Evolutionary conservation across 2,797 vertebrate genomes (phyloP).

Genomic region (Gymnoscopelus braueri): DNA sequence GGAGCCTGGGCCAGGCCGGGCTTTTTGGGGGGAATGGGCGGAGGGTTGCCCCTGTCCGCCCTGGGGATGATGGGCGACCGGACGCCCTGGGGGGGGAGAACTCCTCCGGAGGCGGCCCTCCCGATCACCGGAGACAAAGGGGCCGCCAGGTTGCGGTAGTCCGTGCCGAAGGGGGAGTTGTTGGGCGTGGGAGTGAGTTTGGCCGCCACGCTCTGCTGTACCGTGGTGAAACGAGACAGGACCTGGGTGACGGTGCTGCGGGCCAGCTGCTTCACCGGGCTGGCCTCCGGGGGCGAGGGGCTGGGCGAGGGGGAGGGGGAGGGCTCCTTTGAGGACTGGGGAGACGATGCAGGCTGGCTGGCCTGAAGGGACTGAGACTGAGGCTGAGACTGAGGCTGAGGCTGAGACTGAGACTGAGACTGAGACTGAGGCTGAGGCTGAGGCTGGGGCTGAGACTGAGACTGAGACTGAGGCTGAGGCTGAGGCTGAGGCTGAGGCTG

Average conservation of each 20-base stretch:
- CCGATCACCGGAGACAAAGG: conserved; percentile 85
- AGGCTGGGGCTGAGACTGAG: conserved; percentile 70
- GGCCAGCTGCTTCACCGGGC: conserved; percentile 89
- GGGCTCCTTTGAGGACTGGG: conserved; percentile 61
- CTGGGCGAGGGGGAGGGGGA: conserved; percentile 44
- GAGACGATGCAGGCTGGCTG: conserved; percentile 73
- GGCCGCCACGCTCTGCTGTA: conserved; percentile 77
- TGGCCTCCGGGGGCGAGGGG: conserved; percentile 82
- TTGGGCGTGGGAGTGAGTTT: conserved; percentile 83
- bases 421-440: conserved; percentile 51
- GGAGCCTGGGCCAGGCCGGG: conserved; percentile 91
- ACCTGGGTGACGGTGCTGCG: conserved; percentile 95
- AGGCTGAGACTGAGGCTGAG: too few species aligned
- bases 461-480: conserved; percentile 57
- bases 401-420: conserved; percentile 34
- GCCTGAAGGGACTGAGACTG: conserved; percentile 22
- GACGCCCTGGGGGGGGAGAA: conserved; percentile 84
- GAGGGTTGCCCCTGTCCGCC: conserved; percentile 91
- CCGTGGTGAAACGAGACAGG: conserved; percentile 90
- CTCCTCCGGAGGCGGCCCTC: conserved; percentile 72
- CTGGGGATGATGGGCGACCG: conserved; percentile 90
- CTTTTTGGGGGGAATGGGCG: conserved; percentile 97
- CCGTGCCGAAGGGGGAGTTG: conserved; percentile 85
- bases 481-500: too few species aligned
- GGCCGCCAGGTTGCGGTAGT: conserved; percentile 84